phyloP scores from a whole-genome alignment of 2,888 invertebrate genomes.

The Leptothorax acervorum region DNA sequence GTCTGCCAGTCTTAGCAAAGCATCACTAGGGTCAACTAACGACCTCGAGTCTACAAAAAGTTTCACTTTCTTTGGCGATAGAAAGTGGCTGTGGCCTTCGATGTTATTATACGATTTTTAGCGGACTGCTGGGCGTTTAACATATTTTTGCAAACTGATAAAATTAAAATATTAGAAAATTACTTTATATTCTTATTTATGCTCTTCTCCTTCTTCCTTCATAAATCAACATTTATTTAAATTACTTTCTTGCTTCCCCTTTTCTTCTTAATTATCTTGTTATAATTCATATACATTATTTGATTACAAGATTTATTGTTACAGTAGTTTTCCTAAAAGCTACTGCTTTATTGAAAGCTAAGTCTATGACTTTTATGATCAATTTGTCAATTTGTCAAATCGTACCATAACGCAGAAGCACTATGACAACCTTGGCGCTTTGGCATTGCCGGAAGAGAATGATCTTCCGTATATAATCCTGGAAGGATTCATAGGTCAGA shows the following conservation, averaged over 20 bases:
- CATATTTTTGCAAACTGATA: not conserved
- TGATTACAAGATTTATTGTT: not conserved
- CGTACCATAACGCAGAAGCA: constrained; percentile 15
- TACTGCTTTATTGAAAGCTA: not conserved
- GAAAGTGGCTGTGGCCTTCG: constrained; percentile 75
- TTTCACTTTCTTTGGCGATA: constrained; percentile 74
- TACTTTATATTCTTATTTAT: not conserved
- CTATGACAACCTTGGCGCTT: constrained; percentile 30
- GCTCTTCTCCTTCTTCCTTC: not conserved
- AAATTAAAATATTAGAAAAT: not conserved
- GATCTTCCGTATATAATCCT: constrained; percentile 64
- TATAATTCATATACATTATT: constrained; percentile 9
- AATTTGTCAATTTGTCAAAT: constrained; percentile 56
- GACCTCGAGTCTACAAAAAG: constrained; percentile 60
- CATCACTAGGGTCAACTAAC: constrained; percentile 65
- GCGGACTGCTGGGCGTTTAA: not conserved
- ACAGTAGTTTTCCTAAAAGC: not conserved
- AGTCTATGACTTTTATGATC: constrained; percentile 66
- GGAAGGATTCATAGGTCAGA: constrained; percentile 67
- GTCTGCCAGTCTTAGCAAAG: constrained; percentile 9
- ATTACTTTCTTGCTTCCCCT: not conserved
- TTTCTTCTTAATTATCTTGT: not conserved
- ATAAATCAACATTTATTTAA: not conserved
- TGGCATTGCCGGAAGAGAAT: constrained; percentile 54
- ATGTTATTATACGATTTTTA: not conserved